phyloP scores from a whole-genome alignment of 2,113 vertebrate genomes.

The Salvelinus namaycush region DNA sequence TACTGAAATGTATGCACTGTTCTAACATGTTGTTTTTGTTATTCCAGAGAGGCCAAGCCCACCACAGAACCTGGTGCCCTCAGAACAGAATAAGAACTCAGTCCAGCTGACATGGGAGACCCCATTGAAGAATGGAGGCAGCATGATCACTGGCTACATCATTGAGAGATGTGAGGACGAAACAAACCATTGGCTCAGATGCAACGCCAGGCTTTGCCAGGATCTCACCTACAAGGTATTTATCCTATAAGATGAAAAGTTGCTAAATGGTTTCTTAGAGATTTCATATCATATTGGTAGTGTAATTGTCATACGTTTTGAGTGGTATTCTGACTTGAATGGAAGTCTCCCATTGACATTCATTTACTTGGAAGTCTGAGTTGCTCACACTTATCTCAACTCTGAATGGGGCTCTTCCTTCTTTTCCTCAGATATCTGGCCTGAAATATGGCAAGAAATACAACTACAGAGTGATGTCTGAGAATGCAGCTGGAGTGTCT shows the following conservation, averaged over 20 bases:
- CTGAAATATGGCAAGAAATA: slow-evolving; percentile 87
- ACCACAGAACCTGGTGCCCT: slow-evolving; percentile 84
- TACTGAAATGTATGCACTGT: not conserved
- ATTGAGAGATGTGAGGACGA: slow-evolving; percentile 88
- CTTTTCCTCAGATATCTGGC: slow-evolving; percentile 82
- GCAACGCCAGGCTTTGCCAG: slow-evolving; percentile 86
- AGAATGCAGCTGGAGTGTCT: slow-evolving; percentile 94
- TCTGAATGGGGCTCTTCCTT: not conserved
- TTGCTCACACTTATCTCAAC: too few relatives aligned
- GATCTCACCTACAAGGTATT: slow-evolving; percentile 88
- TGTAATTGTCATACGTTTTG: too few relatives aligned
- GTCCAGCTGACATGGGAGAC: slow-evolving; percentile 94
- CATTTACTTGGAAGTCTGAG: too few relatives aligned
- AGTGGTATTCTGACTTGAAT: too few relatives aligned
- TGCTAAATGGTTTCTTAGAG: not conserved
- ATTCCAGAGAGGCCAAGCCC: slow-evolving; percentile 88
- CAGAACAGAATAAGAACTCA: slow-evolving; percentile 88
- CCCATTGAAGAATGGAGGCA: slow-evolving; percentile 88
- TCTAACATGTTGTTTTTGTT: not conserved
- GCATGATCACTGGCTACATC: slow-evolving; percentile 90
- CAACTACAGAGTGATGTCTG: slow-evolving; percentile 91
- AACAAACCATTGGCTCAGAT: slow-evolving; percentile 91
- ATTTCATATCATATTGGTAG: too few relatives aligned
- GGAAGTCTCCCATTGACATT: too few relatives aligned
- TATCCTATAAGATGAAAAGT: not conserved